These are phyloP conservation scores for Cydia fagiglandana DNA, from an alignment of 1,140 invertebrate species.

Conservation along the genomic window DNA sequence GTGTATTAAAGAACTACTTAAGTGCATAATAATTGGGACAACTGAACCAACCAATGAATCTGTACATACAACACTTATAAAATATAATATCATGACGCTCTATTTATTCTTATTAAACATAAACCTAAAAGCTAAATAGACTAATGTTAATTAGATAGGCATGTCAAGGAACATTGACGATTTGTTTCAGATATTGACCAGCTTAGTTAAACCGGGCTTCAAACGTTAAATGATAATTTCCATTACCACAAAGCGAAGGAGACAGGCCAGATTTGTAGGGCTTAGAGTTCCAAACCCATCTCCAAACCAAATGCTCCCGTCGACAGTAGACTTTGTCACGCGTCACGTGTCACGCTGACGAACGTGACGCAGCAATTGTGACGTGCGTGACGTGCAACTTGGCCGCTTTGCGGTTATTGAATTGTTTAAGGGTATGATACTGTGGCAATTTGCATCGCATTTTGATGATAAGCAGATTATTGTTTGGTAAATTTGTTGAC, in stretches of 20 bases:
- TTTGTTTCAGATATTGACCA: no score
- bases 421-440: constrained; percentile 30
- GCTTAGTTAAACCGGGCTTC: background rate
- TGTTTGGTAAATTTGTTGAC: background rate
- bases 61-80: no score
- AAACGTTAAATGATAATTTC: background rate
- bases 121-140: no score
- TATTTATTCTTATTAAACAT: no score
- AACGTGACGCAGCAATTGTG: constrained; percentile 26
- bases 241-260: background rate
- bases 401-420: constrained; percentile 21
- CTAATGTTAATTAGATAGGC: no score
- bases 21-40: no score
- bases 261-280: constrained; percentile 7
- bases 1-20: no score
- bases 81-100: no score
- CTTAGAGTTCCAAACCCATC: constrained; percentile 13
- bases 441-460: constrained; percentile 7
- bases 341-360: constrained; percentile 14
- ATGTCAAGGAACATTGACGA: no score
- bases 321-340: constrained; percentile 23
- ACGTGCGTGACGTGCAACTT: constrained; percentile 5
- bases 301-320: constrained; percentile 8
- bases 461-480: background rate
- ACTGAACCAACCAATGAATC: no score